Conservation (phyloP, 2,113 vertebrate genomes). For the Elachura formosa region DNA sequence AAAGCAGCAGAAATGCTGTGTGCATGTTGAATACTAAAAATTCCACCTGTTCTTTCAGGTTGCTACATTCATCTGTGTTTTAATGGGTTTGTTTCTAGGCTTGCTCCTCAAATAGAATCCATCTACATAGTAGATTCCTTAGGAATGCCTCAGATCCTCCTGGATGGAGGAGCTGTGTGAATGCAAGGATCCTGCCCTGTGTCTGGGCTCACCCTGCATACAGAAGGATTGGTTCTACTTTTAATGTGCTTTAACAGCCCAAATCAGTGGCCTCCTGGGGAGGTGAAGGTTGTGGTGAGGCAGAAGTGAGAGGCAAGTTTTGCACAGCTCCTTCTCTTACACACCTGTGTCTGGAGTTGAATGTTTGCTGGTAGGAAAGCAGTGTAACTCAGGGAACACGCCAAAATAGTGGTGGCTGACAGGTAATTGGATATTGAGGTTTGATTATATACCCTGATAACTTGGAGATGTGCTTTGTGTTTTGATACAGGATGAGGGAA, state of each 20-base stretch:
- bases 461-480: conserved; percentile 25
- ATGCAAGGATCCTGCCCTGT: not conserved
- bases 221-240: not conserved
- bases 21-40: not conserved
- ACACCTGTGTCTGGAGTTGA: not conserved
- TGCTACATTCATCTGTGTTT: not conserved
- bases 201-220: not conserved
- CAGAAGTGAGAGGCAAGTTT: not conserved
- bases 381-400: not conserved
- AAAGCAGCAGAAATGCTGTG: not conserved
- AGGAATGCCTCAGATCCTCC: not conserved
- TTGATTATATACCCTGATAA: not conserved
- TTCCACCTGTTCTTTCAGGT: not conserved
- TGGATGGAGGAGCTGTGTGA: not conserved
- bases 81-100: not conserved
- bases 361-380: not conserved
- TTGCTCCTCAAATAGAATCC: not conserved
- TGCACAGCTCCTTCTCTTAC: not conserved
- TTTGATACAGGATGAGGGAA: conserved; percentile 80
- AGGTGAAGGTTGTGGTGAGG: not conserved
- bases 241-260: not conserved
- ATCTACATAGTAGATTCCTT: not conserved
- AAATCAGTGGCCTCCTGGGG: not conserved
- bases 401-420: not conserved
- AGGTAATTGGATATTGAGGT: not conserved